These are phyloP conservation scores for Urocolius indicus DNA, from an alignment of 2,113 vertebrate genomes.

Conservation along the genomic window DNA sequence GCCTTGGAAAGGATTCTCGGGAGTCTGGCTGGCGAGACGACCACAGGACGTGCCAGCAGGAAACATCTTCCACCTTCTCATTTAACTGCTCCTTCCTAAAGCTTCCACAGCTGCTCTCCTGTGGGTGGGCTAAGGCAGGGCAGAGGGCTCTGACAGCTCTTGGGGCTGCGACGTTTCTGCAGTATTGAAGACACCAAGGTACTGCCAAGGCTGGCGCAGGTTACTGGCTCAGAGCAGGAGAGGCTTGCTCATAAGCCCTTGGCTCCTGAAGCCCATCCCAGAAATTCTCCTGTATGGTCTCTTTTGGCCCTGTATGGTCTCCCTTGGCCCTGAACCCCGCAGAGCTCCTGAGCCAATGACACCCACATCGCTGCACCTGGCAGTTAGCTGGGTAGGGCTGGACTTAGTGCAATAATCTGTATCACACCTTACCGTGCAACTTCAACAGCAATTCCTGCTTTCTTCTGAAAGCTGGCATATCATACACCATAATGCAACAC, in stretches of 20 bases:
- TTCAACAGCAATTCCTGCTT: background rate
- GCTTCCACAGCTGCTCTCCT: background rate
- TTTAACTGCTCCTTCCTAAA: background rate
- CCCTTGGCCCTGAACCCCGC: background rate
- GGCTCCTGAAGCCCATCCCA: background rate
- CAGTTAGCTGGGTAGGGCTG: background rate
- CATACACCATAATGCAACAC: accelerated
- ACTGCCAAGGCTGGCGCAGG: background rate
- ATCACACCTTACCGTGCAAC: accelerated
- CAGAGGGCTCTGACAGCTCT: background rate
- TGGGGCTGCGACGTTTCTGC: background rate
- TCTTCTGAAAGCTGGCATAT: accelerated
- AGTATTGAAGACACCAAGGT: background rate
- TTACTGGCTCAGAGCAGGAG: background rate
- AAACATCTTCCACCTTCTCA: background rate
- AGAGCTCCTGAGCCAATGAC: background rate
- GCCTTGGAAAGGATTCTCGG: background rate
- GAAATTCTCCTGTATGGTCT: accelerated
- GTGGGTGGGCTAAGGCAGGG: background rate
- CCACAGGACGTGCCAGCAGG: background rate
- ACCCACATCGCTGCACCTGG: accelerated
- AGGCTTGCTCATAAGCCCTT: background rate
- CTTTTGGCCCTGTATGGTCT: accelerated
- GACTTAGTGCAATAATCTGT: too few species aligned
- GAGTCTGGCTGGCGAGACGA: accelerated